phyloP scores from a whole-genome alignment of 2,113 vertebrate genomes.

The Tor tambroides region DNA sequence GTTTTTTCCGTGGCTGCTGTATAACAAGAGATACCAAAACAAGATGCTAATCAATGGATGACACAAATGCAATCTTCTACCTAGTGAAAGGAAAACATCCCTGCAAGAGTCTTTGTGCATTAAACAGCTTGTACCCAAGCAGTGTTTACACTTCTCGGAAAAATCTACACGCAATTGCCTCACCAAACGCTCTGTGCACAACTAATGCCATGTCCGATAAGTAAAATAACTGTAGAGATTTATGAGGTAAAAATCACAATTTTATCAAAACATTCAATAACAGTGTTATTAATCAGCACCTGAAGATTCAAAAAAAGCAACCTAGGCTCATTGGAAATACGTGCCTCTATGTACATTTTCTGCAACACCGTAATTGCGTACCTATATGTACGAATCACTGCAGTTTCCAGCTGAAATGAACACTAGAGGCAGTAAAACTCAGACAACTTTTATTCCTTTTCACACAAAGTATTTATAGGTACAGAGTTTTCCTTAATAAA shows the following conservation, averaged over 20 bases:
- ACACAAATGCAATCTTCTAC: slow-evolving; percentile 34
- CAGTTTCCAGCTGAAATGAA: too few species aligned
- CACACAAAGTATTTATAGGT: too few species aligned
- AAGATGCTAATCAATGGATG: slow-evolving; percentile 43
- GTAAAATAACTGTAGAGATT: not conserved
- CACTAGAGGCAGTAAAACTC: too few species aligned
- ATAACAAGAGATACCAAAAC: slow-evolving; percentile 31
- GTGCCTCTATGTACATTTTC: too few species aligned
- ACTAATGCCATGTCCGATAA: not conserved
- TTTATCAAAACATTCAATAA: not conserved
- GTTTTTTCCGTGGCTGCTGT: slow-evolving; percentile 2
- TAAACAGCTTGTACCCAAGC: slow-evolving; percentile 14
- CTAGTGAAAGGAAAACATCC: slow-evolving; percentile 16
- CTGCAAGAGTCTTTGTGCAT: not conserved
- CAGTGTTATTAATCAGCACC: not conserved
- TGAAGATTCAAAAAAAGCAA: too few species aligned
- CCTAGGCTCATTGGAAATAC: too few species aligned
- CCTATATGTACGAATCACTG: too few species aligned
- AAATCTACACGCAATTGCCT: not conserved
- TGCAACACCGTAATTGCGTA: too few species aligned
- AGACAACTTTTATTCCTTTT: too few species aligned
- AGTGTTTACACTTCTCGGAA: not conserved
- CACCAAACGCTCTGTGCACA: not conserved
- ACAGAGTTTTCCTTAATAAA: too few species aligned
- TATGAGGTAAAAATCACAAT: not conserved